Evolutionary conservation across 2,888 invertebrate species (phyloP), one percentile per base, ranked within the genome.

Genomic region (Trissolcus japonicus): DNA sequence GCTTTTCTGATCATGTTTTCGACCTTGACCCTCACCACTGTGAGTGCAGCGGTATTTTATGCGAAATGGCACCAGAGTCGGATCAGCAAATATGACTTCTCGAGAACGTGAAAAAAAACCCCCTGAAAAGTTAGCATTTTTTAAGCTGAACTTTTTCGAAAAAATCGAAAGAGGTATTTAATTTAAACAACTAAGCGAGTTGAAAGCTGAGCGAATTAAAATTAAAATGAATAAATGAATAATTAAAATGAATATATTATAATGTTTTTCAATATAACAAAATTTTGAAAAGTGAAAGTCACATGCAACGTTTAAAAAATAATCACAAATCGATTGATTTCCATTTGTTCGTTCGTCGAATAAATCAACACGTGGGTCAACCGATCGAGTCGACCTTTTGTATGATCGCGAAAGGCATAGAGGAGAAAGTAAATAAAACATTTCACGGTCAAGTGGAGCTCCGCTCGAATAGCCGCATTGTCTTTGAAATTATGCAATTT

Each of bases 1-100:
- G 92, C 93, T 16, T 91, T 93, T 29, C 88, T 91, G 1, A 84
- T 93, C 50, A 90, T 94, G 71, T 88, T 94, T 48, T 88, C 92
- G 3, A 91, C 93, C 13, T 91, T 94, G 41, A 89, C 93, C 35
- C 83, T 91, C 68, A 93, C 93, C 71, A 90, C 90, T 68, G 83
- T 92, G 54, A 89, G 91, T 78, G 91, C 92, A 43, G 91, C 90
- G 1, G 87, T 90, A 72, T 86, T 92, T 57, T 92, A 92, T 89
- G 80, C 91, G 67, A 91, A 90, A 82, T 85, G 90, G 16, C 90
- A 90, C 14, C 78, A 71, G 14, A 43, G 67, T 46, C 65, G 57
- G 7, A n/a, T 50, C 7, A 75, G 50, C 35, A 82, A 81, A 66
- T 69, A 35, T 43, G 77, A 81, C 48, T 54, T 76, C 9, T 71